Conservation (phyloP, 2,113 vertebrate genomes). For the Cranoglanis bouderius region DNA sequence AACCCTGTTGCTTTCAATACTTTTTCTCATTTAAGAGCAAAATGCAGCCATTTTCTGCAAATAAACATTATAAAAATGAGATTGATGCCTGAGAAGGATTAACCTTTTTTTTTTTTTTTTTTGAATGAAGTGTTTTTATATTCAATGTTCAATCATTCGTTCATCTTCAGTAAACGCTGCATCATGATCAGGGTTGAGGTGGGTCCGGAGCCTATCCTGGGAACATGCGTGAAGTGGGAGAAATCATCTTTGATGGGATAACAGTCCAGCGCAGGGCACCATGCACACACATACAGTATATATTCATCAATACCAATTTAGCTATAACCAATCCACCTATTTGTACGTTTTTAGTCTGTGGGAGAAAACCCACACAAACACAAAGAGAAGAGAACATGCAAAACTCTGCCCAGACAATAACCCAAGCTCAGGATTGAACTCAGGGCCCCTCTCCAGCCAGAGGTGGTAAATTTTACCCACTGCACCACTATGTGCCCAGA, state of each 20-base stretch:
- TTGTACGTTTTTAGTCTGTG: not conserved
- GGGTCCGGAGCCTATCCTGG: too few species aligned
- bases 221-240: not conserved
- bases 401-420: not conserved
- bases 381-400: too few species aligned
- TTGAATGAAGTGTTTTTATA: too few species aligned
- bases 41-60: not conserved
- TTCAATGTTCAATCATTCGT: too few species aligned
- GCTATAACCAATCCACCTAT: not conserved
- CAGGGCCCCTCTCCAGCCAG: too few species aligned
- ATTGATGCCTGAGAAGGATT: not conserved
- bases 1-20: not conserved
- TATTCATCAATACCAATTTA: not conserved
- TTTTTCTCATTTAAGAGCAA: too few species aligned
- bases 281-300: not conserved
- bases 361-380: not conserved
- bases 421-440: not conserved
- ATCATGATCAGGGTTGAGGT: not conserved
- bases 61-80: not conserved
- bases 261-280: not conserved
- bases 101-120: too few species aligned
- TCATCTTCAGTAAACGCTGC: not conserved
- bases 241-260: not conserved
- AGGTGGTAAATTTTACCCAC: not conserved
- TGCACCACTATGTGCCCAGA: too few species aligned